Base-by-base conservation (phyloP, 2,888 invertebrate species). In the Tenthredo livida region DNA sequence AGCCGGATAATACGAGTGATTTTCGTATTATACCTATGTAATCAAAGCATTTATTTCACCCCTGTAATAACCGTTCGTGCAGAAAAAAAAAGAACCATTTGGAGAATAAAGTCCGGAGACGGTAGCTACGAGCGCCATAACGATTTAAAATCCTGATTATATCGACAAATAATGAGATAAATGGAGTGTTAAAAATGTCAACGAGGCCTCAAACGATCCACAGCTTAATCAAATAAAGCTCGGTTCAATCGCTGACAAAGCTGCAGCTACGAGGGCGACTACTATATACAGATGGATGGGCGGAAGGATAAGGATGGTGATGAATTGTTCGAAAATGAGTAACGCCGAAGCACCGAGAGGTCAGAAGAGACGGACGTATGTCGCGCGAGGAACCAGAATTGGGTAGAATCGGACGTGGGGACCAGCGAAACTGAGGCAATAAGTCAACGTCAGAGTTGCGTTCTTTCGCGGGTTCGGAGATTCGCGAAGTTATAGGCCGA, bases 291-390 rank as follows among this genome's bases (percentile, higher is more conserved):
- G 67, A 67, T 47, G 47, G 33, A 83, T 83, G 29, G 83, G 25
- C 67, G 47, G 12, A 47, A n/a, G 12, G 33, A 33, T 33, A 17
- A 17, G 82, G 65, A 25, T 50, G 54, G 67, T 83, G 83, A 83
- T 83, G 67, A 83, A 83, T 83, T 25, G 83, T 54, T 29, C 6
- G 83, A 83, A 67, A 83, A 83, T 83, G 47, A 83, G 61, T 83
- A 83, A 67, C 83, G 83, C 67, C 21, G 67, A 67, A 9, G 65
- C 67, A 25, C n/a, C 7, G n/a, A 43, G 40, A 43, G 65, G 83
- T 80, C 50, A 80, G 40, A 40, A 67, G 25, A 67, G 67, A 83
- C 67, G 29, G 67, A 47, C 83, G 83, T 83, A 67, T 67, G 83
- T 83, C 50, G 50, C 50, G 50, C 83, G 47, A 80, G 67, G 67